These are phyloP conservation scores for Spheniscus humboldti DNA, from an alignment of 2,797 vertebrate species.

Conservation along the genomic window DNA sequence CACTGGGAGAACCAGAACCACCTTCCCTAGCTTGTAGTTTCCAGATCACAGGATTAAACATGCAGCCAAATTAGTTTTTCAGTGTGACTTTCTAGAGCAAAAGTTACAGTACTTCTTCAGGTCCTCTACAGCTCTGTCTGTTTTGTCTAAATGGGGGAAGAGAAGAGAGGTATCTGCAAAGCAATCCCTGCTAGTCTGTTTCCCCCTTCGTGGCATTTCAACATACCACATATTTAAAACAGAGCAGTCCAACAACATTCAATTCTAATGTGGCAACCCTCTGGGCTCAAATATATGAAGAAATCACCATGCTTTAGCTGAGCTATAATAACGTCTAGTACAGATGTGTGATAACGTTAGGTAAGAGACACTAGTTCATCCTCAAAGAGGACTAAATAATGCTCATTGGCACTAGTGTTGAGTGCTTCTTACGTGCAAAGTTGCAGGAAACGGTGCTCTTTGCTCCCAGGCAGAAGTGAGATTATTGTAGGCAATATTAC, in stretches of 20 bases:
- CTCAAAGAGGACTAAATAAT: background rate
- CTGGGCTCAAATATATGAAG: background rate
- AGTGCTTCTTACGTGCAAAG: background rate
- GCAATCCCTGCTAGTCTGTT: background rate
- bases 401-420: background rate
- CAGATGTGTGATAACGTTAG: background rate
- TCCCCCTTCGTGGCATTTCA: background rate
- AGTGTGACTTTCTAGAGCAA: background rate
- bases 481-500: background rate
- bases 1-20: background rate
- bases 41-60: background rate
- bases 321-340: background rate
- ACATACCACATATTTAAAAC: accelerated
- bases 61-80: background rate
- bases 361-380: background rate
- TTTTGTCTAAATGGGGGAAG: background rate
- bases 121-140: background rate
- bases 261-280: accelerated
- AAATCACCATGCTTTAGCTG: background rate
- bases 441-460: background rate
- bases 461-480: background rate
- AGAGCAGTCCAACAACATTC: background rate
- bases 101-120: background rate
- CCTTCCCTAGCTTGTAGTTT: background rate
- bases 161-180: background rate